phyloP scores from a whole-genome alignment of 2,797 vertebrate species.

The Brachyrhaphis roseni region DNA sequence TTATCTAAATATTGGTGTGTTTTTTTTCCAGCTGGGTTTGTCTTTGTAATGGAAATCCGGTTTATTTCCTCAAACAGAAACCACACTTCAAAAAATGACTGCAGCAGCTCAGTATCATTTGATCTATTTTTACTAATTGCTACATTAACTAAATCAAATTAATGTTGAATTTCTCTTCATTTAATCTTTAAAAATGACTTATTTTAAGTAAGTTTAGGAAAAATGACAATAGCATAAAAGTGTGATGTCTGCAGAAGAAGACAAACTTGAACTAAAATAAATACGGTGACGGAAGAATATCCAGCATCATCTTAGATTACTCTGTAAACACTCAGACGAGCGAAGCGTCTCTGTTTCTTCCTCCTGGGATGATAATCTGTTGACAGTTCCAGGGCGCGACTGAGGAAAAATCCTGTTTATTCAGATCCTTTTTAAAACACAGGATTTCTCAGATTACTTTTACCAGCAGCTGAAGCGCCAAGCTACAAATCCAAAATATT shows the following conservation, averaged over 20 bases:
- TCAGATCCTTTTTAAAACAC: conserved; percentile 31
- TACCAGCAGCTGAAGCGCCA: neutral
- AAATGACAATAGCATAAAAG: neutral
- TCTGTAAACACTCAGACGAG: conserved; percentile 44
- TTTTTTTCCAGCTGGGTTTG: neutral
- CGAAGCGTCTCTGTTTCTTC: conserved; percentile 35
- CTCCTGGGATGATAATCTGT: conserved; percentile 55
- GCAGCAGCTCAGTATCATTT: neutral
- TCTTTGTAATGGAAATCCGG: no score
- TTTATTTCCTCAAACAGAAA: neutral
- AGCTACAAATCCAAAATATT: neutral
- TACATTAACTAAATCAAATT: neutral
- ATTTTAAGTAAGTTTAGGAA: neutral
- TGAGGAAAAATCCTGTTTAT: conserved; percentile 46
- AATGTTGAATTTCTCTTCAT: neutral
- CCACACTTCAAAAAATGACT: neutral
- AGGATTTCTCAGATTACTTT: conserved; percentile 11
- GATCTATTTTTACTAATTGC: neutral
- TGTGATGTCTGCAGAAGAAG: conserved; percentile 41
- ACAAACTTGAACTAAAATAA: conserved; percentile 69
- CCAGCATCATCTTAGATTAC: conserved; percentile 36
- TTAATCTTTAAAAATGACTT: neutral
- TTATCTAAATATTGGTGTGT: neutral
- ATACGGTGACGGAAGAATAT: conserved; percentile 36
- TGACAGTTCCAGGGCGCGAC: conserved; percentile 63